phyloP scores from a whole-genome alignment of 2,797 vertebrate genomes.

The Hylomyscus alleni region DNA sequence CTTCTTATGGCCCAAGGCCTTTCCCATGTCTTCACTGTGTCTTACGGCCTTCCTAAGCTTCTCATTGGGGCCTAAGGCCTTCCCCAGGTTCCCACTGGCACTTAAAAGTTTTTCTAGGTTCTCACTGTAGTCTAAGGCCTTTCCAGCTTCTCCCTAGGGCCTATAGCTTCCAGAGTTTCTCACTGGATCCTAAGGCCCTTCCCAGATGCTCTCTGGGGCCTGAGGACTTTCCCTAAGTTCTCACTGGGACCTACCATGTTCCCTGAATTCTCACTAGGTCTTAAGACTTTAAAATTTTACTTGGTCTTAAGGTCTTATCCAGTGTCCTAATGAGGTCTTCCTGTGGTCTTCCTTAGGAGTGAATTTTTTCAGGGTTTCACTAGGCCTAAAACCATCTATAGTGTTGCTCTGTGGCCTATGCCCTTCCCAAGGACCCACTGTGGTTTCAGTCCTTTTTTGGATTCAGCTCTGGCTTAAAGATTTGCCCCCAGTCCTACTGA shows the following conservation, averaged over 20 bases:
- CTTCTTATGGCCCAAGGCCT: background rate
- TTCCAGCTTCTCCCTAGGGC: too few species aligned
- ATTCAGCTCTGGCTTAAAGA: background rate
- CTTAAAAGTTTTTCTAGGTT: background rate
- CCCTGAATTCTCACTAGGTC: background rate
- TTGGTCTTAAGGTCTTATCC: background rate
- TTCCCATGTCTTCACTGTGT: background rate
- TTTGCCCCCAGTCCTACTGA: too few species aligned
- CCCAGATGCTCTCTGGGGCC: background rate
- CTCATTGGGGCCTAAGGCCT: background rate
- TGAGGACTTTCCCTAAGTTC: too few species aligned
- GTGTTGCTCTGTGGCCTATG: background rate
- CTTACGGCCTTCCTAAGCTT: background rate
- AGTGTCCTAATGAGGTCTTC: background rate
- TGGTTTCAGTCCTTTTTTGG: background rate
- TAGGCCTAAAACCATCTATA: background rate
- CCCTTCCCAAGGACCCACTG: background rate
- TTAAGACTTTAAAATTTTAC: background rate
- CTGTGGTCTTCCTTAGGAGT: background rate
- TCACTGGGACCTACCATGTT: background rate
- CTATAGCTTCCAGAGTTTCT: background rate
- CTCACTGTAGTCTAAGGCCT: background rate
- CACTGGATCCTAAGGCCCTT: background rate
- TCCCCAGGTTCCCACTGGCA: too few species aligned
- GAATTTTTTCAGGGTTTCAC: background rate